Evolutionary conservation across 30 jellyfish, hydroid and myxozoan genomes (phyloP).

Genomic region (Morbakka virulenta): DNA sequence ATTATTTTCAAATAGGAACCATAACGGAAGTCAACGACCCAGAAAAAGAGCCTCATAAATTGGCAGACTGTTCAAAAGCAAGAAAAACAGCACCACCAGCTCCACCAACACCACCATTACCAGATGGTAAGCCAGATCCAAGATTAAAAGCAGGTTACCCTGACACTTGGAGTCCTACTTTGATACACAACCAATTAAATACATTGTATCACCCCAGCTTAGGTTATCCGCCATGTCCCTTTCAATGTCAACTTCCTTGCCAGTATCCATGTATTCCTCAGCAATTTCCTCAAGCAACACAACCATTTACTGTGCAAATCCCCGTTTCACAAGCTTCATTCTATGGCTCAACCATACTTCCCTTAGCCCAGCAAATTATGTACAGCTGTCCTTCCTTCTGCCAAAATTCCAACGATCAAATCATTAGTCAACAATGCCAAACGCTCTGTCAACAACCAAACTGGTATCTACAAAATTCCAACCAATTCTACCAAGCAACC

Average conservation of each 20-base stretch:
- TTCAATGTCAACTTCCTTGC: constrained; percentile 38
- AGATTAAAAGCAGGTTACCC: constrained; percentile 51
- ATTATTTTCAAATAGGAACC: constrained; percentile 61
- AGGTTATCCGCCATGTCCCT: constrained; percentile 78
- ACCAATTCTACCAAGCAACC: not conserved
- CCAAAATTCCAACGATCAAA: constrained; percentile 1
- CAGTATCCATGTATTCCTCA: constrained; percentile 38
- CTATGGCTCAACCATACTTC: not conserved
- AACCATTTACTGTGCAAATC: constrained; percentile 6
- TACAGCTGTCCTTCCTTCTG: constrained; percentile 67
- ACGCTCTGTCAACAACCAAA: constrained; percentile 27
- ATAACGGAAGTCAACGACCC: constrained; percentile 68
- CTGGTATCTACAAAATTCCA: not conserved
- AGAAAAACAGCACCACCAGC: constrained; percentile 71
- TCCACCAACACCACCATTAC: constrained; percentile 89
- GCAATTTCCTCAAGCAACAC: not conserved
- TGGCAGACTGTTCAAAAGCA: constrained; percentile 76
- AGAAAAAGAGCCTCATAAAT: constrained; percentile 49
- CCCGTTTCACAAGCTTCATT: not conserved
- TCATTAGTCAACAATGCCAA: constrained; percentile 17
- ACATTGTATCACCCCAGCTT: constrained; percentile 78
- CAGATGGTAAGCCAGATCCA: constrained; percentile 70
- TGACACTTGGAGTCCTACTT: not conserved
- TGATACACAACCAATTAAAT: constrained; percentile 12
- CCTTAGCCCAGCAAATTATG: constrained; percentile 33